Conservation (phyloP, 2,888 invertebrate genomes). For the Alloscopus bannaensis region DNA sequence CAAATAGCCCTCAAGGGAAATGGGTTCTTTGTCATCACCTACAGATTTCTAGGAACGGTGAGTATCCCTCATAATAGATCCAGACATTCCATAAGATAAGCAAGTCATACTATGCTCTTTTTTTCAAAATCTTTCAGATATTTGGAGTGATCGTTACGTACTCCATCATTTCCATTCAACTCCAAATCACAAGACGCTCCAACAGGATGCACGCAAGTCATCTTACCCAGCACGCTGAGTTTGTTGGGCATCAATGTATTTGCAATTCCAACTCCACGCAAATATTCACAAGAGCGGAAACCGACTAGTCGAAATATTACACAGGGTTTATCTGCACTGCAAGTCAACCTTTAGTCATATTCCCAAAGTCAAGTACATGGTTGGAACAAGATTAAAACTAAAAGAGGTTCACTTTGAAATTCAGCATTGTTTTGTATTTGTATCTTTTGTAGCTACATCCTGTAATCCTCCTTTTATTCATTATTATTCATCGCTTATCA, state of each 20-base stretch:
- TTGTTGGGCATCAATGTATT: slow-evolving; percentile 21
- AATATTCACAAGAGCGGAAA: too few species aligned
- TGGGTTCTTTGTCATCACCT: slow-evolving; percentile 63
- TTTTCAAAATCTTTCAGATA: slow-evolving; percentile 39
- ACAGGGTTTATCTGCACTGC: too few species aligned
- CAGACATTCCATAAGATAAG: not conserved
- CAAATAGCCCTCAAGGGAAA: slow-evolving; percentile 63
- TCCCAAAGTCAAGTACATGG: too few species aligned
- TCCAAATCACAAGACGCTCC: slow-evolving; percentile 58
- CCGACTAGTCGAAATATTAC: too few species aligned
- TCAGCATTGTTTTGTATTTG: too few species aligned
- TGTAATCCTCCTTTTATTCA: too few species aligned
- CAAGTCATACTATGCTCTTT: not conserved
- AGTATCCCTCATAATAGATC: not conserved
- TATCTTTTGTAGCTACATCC: too few species aligned
- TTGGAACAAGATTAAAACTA: too few species aligned
- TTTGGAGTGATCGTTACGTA: slow-evolving; percentile 66
- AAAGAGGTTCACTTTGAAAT: too few species aligned
- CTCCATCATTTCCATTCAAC: slow-evolving; percentile 64
- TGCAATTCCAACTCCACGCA: slow-evolving; percentile 25
- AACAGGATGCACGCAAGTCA: too few species aligned
- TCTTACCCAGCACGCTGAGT: not conserved
- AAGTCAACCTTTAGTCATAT: too few species aligned
- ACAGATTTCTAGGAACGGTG: slow-evolving; percentile 65
- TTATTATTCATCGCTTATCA: too few species aligned